phyloP scores from a whole-genome alignment of 1,140 invertebrate genomes.

The Drosophila neocordata region DNA sequence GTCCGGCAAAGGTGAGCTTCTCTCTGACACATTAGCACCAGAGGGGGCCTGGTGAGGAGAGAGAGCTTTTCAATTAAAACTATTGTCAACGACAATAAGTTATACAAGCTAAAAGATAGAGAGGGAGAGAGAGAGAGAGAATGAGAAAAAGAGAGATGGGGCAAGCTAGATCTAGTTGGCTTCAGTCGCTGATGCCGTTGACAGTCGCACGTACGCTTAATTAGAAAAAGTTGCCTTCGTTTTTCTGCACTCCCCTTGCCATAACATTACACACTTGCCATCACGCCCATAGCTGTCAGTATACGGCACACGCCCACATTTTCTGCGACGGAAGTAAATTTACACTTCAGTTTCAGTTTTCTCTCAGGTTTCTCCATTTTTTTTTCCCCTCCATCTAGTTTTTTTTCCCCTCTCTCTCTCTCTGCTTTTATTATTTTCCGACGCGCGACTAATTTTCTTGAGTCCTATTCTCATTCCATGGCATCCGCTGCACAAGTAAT shows the following conservation, averaged over 20 bases:
- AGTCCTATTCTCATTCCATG: slow-evolving; percentile 31
- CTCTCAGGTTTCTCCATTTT: neutral
- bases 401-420: slow-evolving; percentile 19
- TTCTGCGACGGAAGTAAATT: slow-evolving; percentile 76
- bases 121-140: slow-evolving; percentile 54
- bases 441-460: slow-evolving; percentile 75
- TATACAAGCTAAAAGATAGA: slow-evolving; percentile 57
- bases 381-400: neutral
- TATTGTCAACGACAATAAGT: slow-evolving; percentile 79
- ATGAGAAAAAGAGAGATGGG: slow-evolving; percentile 52
- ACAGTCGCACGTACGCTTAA: slow-evolving; percentile 78
- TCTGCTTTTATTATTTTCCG: slow-evolving; percentile 72
- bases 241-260: neutral
- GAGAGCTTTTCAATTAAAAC: slow-evolving; percentile 79
- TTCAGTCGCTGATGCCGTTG: slow-evolving; percentile 64
- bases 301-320: slow-evolving; percentile 48
- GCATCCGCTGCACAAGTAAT: slow-evolving; percentile 41
- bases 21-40: neutral
- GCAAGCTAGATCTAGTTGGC: slow-evolving; percentile 28
- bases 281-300: slow-evolving; percentile 50
- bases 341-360: slow-evolving; percentile 65
- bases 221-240: slow-evolving; percentile 71
- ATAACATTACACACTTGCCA: neutral
- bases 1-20: slow-evolving; percentile 59
- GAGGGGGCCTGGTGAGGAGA: neutral